These are phyloP conservation scores for Congeria kusceri DNA, from an alignment of 2,888 invertebrate species.

Conservation along the genomic window DNA sequence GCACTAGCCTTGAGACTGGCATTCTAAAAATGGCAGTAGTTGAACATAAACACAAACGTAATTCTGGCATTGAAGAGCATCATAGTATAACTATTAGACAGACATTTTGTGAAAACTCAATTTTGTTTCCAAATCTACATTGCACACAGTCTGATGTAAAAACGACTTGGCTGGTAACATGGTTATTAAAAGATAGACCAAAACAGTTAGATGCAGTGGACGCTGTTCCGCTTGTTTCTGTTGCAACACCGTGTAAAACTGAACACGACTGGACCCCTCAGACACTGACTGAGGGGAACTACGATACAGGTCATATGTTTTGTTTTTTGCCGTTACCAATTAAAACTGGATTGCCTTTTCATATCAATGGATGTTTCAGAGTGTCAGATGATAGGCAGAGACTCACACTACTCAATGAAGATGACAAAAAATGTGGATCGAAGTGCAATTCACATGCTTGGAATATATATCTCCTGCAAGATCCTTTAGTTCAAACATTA, in stretches of 20 bases:
- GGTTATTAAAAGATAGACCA: neutral
- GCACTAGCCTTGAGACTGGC: neutral
- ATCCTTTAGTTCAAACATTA: conserved; percentile 48
- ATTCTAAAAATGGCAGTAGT: neutral
- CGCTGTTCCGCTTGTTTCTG: conserved; percentile 60
- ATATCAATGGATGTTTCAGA: conserved; percentile 80
- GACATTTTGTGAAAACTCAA: neutral
- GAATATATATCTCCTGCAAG: conserved; percentile 51
- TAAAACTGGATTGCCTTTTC: conserved; percentile 75
- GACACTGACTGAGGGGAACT: conserved; percentile 55
- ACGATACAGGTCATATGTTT: conserved; percentile 36
- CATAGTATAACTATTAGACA: neutral
- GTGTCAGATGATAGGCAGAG: conserved; percentile 75
- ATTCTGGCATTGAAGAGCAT: too few relatives aligned
- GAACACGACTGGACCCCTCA: neutral
- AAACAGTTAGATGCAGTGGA: conserved; percentile 24
- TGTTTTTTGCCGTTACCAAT: conserved; percentile 79
- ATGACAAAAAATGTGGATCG: conserved; percentile 67
- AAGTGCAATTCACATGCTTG: conserved; percentile 11
- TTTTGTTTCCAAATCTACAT: neutral
- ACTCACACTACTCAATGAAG: conserved; percentile 68
- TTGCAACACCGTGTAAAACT: conserved; percentile 43
- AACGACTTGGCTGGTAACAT: neutral
- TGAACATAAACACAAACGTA: neutral
- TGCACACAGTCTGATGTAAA: neutral